Evolutionary conservation across 2,113 vertebrate species (phyloP).

Genomic region (Tympanuchus pallidicinctus): DNA sequence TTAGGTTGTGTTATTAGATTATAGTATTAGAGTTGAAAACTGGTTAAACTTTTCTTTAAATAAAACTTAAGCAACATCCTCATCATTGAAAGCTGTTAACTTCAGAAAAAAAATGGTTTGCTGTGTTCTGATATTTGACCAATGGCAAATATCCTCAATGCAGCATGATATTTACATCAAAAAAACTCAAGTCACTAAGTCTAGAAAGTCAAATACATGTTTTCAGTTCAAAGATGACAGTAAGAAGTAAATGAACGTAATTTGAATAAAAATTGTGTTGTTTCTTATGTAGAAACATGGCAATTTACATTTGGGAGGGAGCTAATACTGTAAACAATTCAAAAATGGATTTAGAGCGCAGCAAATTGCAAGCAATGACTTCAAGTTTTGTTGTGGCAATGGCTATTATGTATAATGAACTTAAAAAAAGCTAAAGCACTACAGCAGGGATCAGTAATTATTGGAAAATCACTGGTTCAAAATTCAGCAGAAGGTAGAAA

Average conservation of each 20-base stretch:
- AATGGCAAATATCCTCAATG: neutral
- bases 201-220: too few relatives aligned
- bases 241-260: neutral
- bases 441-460: neutral
- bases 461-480: neutral
- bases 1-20: neutral
- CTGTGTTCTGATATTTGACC: neutral
- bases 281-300: neutral
- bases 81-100: too few relatives aligned
- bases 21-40: neutral
- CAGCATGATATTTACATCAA: neutral
- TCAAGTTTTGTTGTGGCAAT: neutral
- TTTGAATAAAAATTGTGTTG: neutral
- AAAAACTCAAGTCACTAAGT: neutral
- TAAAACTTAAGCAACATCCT: neutral
- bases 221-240: neutral
- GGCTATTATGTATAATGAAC: neutral
- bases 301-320: neutral
- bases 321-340: neutral
- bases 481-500: neutral
- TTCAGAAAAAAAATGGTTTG: neutral
- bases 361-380: neutral
- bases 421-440: neutral
- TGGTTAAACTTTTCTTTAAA: neutral
- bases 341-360: neutral